A percentile compares a stretch with the other conserved stretches of the same genome.
Conservation (phyloP, 2,113 vertebrate species). For the Pagrus major region DNA sequence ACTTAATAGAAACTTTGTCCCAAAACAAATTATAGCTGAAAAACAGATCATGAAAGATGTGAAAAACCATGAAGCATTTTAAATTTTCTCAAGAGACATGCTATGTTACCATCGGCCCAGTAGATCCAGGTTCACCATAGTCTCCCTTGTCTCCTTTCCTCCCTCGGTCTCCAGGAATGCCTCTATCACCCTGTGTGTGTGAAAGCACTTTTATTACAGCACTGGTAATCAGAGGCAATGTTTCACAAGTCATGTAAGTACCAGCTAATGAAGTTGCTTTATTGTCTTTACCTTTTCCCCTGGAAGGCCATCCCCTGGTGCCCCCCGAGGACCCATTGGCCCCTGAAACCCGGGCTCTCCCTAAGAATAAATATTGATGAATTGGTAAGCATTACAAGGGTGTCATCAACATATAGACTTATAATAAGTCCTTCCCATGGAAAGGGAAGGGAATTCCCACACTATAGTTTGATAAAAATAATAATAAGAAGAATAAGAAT, state of each 20-base stretch:
- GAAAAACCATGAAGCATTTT: too few relatives aligned
- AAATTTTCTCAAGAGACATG: background rate
- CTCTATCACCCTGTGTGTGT: slow-evolving; percentile 84
- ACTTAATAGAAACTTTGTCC: too few relatives aligned
- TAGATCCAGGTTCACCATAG: slow-evolving; percentile 84
- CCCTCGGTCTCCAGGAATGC: slow-evolving; percentile 84
- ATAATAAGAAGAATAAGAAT: too few relatives aligned
- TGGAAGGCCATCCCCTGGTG: slow-evolving; percentile 80
- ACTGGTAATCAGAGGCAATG: background rate
- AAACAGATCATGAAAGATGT: background rate
- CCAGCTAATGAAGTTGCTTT: background rate
- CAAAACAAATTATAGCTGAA: background rate
- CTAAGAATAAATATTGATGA: slow-evolving; percentile 65
- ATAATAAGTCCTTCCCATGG: background rate
- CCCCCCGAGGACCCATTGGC: slow-evolving; percentile 84
- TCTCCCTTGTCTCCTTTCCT: slow-evolving; percentile 89
- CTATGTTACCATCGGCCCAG: slow-evolving; percentile 84
- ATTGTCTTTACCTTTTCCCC: slow-evolving; percentile 87
- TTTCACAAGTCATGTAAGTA: background rate
- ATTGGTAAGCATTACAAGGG: background rate
- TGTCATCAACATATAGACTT: background rate
- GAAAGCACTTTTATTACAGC: background rate
- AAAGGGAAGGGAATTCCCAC: too few relatives aligned
- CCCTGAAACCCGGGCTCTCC: slow-evolving; percentile 90
- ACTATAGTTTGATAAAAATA: background rate